A percentile compares a stretch with the other conserved stretches of the same genome.
phyloP scores from a whole-genome alignment of 2,888 invertebrate species.

The Laspeyria flexula region DNA sequence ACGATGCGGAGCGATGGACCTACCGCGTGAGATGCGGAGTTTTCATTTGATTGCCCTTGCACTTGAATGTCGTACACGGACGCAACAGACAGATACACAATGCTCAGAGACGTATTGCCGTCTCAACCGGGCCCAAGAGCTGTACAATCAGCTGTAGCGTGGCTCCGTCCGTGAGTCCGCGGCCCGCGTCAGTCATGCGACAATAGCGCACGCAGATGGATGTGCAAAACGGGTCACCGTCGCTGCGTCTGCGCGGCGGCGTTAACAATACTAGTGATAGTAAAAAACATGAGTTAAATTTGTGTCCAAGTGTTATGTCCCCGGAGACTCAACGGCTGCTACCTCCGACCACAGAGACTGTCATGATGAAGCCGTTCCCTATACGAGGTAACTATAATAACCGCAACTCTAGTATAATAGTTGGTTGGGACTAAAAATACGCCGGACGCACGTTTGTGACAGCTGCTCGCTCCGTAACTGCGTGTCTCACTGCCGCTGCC shows the following conservation, averaged over 20 bases:
- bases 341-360: slow-evolving; percentile 93
- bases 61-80: slow-evolving; percentile 48
- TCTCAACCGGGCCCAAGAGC: slow-evolving; percentile 19
- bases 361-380: slow-evolving; percentile 95
- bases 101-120: slow-evolving; percentile 22
- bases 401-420: slow-evolving; percentile 38
- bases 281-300: slow-evolving; percentile 84
- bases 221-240: slow-evolving; percentile 73
- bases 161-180: slow-evolving; percentile 12
- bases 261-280: slow-evolving; percentile 66
- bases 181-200: slow-evolving; percentile 70
- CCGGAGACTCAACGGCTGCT: slow-evolving; percentile 88
- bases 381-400: slow-evolving; percentile 88
- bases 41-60: slow-evolving; percentile 49
- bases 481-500: slow-evolving; percentile 28
- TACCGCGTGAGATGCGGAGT: slow-evolving; percentile 6
- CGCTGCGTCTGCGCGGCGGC: slow-evolving; percentile 81
- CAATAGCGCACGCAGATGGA: slow-evolving; percentile 75
- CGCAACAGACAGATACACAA: slow-evolving; percentile 42
- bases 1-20: slow-evolving; percentile 2
- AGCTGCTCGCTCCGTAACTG: slow-evolving; percentile 40
- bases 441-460: slow-evolving; percentile 47
- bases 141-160: slow-evolving; percentile 39
- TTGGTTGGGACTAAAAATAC: slow-evolving; percentile 63
- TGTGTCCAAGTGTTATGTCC: slow-evolving; percentile 91